Evolutionary conservation across 2,888 invertebrate species (phyloP), one percentile per base, ranked within the genome.

Genomic region (Aproaerema taeniolella): DNA sequence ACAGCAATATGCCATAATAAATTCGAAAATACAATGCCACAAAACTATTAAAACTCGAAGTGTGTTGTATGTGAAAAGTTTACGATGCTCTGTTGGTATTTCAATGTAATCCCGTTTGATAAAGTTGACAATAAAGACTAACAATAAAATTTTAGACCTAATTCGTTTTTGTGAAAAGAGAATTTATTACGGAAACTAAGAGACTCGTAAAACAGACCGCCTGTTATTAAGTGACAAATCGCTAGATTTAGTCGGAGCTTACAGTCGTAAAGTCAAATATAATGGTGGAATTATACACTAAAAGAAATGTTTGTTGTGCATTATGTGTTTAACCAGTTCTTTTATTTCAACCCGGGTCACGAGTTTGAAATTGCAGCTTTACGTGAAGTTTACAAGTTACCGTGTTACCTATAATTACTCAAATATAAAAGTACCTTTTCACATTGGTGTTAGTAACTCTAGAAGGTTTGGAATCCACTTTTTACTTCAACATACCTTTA

Each of bases 201-300:
- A 52, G 49, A 54, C 55, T 76, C 72, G 67, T 78, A 72, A 78
- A 74, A 67, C 67, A 69, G 61, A 67, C 65, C 64, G 61, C 60
- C 59, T 65, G 70, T 78, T 72, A 76, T 74, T 72, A 70, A 69
- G 73, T 79, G 76, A 78, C 73, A 78, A 78, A 74, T 74, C 56
- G 69, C 65, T 50, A 66, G 65, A 63, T 71, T 70, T 68, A 61
- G 67, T 56, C 63, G 59, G 62, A 57, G 58, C n/a, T 61, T 61
- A 59, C 56, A 66, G 65, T 69, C 71, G 68, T 78, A 76, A 78
- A 71, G 61, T 66, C 53, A 11, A 58, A 52, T 61, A 58, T 72
- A 71, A 77, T 72, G 67, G 64, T 61, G 56, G 55, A 68, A 75
- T 75, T 76, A 79, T 78, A 70, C 70, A 64, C 58, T 61, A 53